Base-by-base conservation (phyloP, 2,888 invertebrate species). In the Coelogynopora nodosa region DNA sequence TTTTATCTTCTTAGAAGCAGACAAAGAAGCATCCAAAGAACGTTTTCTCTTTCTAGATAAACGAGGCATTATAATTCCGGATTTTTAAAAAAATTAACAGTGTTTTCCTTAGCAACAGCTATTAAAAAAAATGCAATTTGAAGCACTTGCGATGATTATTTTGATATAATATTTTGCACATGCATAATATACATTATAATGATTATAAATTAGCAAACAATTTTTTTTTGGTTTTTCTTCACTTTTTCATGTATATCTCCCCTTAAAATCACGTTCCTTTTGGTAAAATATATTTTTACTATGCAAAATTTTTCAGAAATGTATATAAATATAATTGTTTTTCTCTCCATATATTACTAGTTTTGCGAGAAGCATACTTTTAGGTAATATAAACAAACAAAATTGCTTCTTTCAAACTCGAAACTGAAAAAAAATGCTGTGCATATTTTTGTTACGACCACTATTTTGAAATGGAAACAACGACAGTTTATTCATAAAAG, bases 131-230 rank as follows among this genome's bases (percentile, higher is more conserved):
- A 74, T 74, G 74, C 74, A 74, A 74, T 74, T 74, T 74, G 74
- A 74, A 74, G 74, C 18, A 74, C 27, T 74, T 74, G 74, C 74
- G 74, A 74, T 74, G 27, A 74, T 74, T 74, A 74, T 74, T 74
- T 74, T 74, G 74, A 74, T 74, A 74, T 74, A 74, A 74, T 74
- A 74, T 74, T 74, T 74, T 74, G 74, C 74, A 74, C 74, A 74
- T 74, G 74, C 74, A 74, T 74, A 74, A 74, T 74, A 74, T 2
- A 74, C 74, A 74, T 74, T 74, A 74, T 74, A 74, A 74, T 74
- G 74, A 74, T 74, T 74, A 74, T 74, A 74, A 74, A 74, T 74
- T 74, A 74, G 74, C 74, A 74, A 74, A 74, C 74, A 74, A 74
- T 13, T 74, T 5, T 74, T 49, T 49, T 5, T 5, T 10, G 18